phyloP scores from a whole-genome alignment of 2,113 vertebrate genomes.

The Cinclus cinclus region DNA sequence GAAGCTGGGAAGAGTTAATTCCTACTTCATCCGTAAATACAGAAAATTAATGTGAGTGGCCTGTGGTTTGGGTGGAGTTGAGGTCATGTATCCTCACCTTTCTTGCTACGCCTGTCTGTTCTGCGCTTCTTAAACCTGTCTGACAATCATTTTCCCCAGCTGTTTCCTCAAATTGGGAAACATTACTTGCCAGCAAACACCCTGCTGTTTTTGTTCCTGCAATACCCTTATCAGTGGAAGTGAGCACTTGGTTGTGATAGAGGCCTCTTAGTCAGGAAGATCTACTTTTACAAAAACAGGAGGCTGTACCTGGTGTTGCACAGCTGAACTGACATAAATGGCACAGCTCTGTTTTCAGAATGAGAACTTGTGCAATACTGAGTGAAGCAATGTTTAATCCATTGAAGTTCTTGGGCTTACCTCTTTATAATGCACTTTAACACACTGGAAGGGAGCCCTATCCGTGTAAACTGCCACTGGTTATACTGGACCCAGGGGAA shows the following conservation, averaged over 20 bases:
- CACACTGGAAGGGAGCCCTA: accelerated
- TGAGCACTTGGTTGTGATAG: background rate
- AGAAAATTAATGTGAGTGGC: slow-evolving; percentile 28
- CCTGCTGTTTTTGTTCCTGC: background rate
- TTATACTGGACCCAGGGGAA: background rate
- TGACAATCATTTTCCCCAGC: background rate
- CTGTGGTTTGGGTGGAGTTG: slow-evolving; percentile 21
- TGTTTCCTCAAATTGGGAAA: slow-evolving; percentile 34
- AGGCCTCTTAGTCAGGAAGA: background rate
- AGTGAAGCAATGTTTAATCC: background rate
- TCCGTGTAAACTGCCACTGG: background rate
- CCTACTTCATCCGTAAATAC: background rate
- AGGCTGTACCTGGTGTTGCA: background rate
- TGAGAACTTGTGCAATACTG: background rate
- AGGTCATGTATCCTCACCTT: slow-evolving; percentile 23
- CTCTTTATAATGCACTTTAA: background rate
- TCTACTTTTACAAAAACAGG: background rate
- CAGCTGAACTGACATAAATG: background rate
- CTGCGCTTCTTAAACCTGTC: slow-evolving; percentile 1
- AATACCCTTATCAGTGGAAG: background rate
- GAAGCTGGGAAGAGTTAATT: background rate
- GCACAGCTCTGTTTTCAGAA: background rate
- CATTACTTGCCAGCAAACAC: background rate
- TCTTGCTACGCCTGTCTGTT: background rate
- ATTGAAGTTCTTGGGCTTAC: background rate